Percentiles rank a stretch among this genome's conserved stretches.
These are phyloP conservation scores for Galeopsomyia nigrocyanea DNA, from an alignment of 2,888 invertebrate species.

Conservation along the genomic window DNA sequence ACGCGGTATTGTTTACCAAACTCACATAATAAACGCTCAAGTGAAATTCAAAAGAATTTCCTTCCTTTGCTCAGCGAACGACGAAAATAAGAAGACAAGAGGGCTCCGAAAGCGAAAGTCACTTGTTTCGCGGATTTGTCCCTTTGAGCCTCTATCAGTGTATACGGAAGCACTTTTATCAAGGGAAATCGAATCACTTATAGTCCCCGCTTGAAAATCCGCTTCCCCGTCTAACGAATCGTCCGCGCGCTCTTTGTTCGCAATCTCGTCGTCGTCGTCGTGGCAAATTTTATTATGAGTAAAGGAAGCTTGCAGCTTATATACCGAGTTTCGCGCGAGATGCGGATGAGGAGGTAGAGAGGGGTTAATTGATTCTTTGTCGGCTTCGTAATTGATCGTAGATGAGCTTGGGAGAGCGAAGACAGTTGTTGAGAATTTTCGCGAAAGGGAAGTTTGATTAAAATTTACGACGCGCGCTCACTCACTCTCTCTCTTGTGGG, in stretches of 20 bases:
- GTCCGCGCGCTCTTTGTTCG: slow-evolving; percentile 36
- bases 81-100: too few relatives aligned
- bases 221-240: slow-evolving; percentile 39
- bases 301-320: neutral
- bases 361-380: slow-evolving; percentile 33
- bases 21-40: too few relatives aligned
- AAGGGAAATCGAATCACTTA: slow-evolving; percentile 51
- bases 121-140: too few relatives aligned
- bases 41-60: too few relatives aligned
- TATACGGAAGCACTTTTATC: slow-evolving; percentile 33
- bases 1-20: too few relatives aligned
- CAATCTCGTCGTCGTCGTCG: neutral
- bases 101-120: too few relatives aligned
- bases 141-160: neutral
- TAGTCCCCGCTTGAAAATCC: slow-evolving; percentile 28
- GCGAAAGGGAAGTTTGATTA: slow-evolving; percentile 1
- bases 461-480: neutral
- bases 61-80: too few relatives aligned
- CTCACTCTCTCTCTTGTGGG: neutral
- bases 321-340: neutral
- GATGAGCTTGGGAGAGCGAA: neutral
- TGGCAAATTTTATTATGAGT: slow-evolving; percentile 38
- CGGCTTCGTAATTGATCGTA: neutral
- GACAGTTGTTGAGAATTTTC: neutral
- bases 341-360: neutral